Evolutionary conservation across 1,140 invertebrate species (phyloP).

Genomic region (Microvelia longipes): DNA sequence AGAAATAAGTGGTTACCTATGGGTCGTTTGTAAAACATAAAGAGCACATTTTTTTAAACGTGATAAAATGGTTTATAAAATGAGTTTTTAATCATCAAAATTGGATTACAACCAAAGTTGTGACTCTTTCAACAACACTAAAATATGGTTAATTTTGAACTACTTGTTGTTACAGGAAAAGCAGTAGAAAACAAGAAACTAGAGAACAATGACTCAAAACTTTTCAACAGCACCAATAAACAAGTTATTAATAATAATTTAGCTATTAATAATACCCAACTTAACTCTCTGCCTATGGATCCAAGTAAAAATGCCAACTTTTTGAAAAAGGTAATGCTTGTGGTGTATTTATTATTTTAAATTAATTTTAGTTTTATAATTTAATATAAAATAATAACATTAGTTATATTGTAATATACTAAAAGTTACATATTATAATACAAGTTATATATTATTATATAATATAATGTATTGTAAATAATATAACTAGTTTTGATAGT

Average conservation of each 20-base stretch:
- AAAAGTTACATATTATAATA: neutral
- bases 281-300: conserved; percentile 32
- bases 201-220: conserved; percentile 29
- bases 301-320: conserved; percentile 32
- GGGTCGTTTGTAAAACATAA: too few species aligned
- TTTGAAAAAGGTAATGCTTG: conserved; percentile 40
- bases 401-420: neutral
- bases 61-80: too few species aligned
- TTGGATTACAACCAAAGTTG: too few species aligned
- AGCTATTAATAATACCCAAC: conserved; percentile 27
- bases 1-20: too few species aligned
- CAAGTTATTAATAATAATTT: conserved; percentile 28
- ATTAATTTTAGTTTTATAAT: neutral
- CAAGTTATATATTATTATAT: neutral
- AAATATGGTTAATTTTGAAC: too few species aligned
- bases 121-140: too few species aligned
- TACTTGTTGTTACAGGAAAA: conserved; percentile 34
- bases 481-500: neutral
- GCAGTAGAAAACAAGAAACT: conserved; percentile 41
- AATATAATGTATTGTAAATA: neutral
- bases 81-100: too few species aligned
- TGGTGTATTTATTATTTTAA: neutral
- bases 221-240: conserved; percentile 24
- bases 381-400: too few species aligned
- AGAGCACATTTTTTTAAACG: too few species aligned